phyloP scores from a whole-genome alignment of 2,113 vertebrate genomes.

The Smithornis capensis region DNA sequence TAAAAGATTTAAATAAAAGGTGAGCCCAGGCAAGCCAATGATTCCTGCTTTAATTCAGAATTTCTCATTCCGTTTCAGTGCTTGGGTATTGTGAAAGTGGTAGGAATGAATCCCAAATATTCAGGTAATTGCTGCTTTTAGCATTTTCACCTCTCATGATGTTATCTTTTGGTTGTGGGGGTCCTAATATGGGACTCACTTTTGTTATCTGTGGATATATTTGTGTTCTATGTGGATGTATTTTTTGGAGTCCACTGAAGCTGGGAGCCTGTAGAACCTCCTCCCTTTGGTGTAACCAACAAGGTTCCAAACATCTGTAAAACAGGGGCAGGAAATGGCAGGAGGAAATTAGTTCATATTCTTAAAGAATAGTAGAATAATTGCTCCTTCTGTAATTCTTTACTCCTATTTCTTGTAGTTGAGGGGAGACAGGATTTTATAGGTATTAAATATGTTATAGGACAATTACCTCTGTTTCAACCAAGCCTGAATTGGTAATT shows the following conservation, averaged over 20 bases:
- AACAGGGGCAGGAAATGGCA: not conserved
- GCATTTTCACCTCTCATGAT: not conserved
- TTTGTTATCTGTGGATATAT: not conserved
- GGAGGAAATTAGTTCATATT: not conserved
- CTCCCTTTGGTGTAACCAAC: not conserved
- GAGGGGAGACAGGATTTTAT: constrained; percentile 38
- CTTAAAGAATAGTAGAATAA: constrained; percentile 21
- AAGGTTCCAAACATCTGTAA: not conserved
- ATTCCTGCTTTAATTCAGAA: not conserved
- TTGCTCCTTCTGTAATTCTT: constrained; percentile 29
- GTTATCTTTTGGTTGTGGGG: not conserved
- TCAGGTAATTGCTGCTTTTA: not conserved
- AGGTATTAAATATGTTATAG: constrained; percentile 41
- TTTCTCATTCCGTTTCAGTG: not conserved
- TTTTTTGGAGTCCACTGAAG: not conserved
- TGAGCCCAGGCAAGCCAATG: not conserved
- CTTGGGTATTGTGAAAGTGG: not conserved
- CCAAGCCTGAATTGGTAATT: constrained; percentile 44
- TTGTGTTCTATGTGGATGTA: not conserved
- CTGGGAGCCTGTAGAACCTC: not conserved
- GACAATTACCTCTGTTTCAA: constrained; percentile 50
- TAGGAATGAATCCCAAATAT: not conserved
- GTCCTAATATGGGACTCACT: not conserved
- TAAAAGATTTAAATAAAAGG: not conserved
- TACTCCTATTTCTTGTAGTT: not conserved